Conservation (phyloP, 2,888 invertebrate genomes). For the Hedya salicella region DNA sequence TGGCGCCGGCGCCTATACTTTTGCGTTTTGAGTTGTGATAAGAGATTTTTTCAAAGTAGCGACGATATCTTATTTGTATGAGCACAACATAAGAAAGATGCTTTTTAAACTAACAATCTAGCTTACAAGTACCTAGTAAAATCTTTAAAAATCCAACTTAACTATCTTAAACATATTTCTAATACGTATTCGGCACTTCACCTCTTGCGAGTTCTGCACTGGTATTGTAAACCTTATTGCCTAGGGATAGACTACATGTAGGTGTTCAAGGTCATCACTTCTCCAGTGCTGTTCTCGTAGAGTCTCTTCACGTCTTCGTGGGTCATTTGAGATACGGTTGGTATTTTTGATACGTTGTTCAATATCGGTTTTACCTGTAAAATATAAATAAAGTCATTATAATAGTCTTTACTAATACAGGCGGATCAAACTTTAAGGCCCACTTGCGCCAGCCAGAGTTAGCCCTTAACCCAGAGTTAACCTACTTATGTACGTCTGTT, state of each 20-base stretch:
- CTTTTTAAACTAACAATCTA: slow-evolving; percentile 9
- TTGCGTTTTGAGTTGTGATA: too few relatives aligned
- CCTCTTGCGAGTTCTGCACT: slow-evolving; percentile 41
- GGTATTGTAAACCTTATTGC: slow-evolving; percentile 43
- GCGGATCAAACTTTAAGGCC: too few relatives aligned
- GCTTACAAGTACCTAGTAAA: slow-evolving; percentile 17
- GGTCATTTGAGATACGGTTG: slow-evolving; percentile 75
- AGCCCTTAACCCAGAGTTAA: too few relatives aligned
- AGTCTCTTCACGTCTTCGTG: slow-evolving; percentile 73
- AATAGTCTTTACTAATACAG: too few relatives aligned
- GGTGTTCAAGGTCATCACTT: slow-evolving; percentile 64
- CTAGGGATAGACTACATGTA: slow-evolving; percentile 62
- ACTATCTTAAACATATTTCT: slow-evolving; percentile 2
- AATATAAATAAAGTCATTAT: neutral
- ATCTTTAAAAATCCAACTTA: slow-evolving; percentile 24
- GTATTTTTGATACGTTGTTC: slow-evolving; percentile 63
- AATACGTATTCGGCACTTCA: slow-evolving; percentile 47
- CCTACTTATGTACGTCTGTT: too few relatives aligned
- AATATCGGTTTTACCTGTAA: slow-evolving; percentile 70
- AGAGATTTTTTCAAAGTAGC: too few relatives aligned
- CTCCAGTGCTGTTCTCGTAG: slow-evolving; percentile 72
- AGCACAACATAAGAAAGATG: slow-evolving; percentile 10
- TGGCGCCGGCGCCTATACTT: too few relatives aligned
- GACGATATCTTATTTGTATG: too few relatives aligned
- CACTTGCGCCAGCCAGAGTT: too few relatives aligned